A percentile compares a stretch with the other conserved stretches of the same genome.
Conservation (phyloP, 2,888 invertebrate species). For the Thecophora atra region DNA sequence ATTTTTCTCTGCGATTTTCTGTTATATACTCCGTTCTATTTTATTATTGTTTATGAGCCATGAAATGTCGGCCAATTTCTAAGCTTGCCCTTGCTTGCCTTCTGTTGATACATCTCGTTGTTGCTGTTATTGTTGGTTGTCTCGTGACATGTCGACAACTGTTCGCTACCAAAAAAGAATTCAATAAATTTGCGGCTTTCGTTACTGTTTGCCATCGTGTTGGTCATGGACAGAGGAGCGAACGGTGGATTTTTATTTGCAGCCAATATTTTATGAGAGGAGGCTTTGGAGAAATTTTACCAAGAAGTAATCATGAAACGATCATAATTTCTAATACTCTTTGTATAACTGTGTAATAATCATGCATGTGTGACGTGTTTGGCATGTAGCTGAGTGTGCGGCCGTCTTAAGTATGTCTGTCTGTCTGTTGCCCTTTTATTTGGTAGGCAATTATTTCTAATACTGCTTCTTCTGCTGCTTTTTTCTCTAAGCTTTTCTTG, state of each 20-base stretch:
- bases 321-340: constrained; percentile 36
- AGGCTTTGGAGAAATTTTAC: constrained; percentile 27
- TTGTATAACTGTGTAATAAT: not conserved
- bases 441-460: constrained; percentile 29
- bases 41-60: constrained; percentile 33
- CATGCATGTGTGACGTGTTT: not conserved
- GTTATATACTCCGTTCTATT: not conserved
- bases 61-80: constrained; percentile 26
- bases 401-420: not conserved
- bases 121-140: constrained; percentile 4
- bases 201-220: not conserved
- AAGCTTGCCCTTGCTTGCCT: not conserved
- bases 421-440: not conserved
- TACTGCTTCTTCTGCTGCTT: not conserved
- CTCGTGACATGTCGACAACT: not conserved
- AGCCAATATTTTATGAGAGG: constrained; percentile 33
- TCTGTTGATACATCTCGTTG: not conserved
- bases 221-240: not conserved
- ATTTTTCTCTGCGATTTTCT: not conserved
- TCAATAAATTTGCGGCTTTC: constrained; percentile 36
- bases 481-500: not conserved
- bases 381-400: constrained; percentile 1
- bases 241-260: constrained; percentile 25
- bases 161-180: constrained; percentile 20
- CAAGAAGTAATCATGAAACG: constrained; percentile 29